phyloP scores from a whole-genome alignment of 2,797 vertebrate genomes.

The Setipinna tenuifilis region DNA sequence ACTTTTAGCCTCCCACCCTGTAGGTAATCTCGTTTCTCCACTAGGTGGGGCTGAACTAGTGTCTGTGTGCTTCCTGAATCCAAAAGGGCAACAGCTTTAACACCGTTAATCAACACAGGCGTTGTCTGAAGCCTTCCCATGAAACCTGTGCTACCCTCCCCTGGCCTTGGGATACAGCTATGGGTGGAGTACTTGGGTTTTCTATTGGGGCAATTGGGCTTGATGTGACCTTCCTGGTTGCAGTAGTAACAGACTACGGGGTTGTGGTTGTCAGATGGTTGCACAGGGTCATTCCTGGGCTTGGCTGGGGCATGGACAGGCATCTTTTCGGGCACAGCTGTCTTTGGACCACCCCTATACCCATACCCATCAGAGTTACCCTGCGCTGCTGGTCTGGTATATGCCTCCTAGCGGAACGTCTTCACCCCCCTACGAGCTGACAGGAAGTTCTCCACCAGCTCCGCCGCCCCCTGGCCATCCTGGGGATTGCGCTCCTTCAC shows the following conservation, averaged over 20 bases:
- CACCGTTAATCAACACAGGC: not conserved
- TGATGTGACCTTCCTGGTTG: not conserved
- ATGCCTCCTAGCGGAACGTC: too few species aligned
- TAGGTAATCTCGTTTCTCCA: not conserved
- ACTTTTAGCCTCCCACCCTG: not conserved
- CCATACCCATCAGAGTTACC: too few species aligned
- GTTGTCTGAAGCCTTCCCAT: not conserved
- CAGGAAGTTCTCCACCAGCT: too few species aligned
- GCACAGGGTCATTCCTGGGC: not conserved
- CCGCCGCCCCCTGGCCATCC: too few species aligned
- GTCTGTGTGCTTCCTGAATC: slow-evolving; percentile 22
- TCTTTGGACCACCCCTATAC: not conserved
- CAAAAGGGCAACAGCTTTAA: not conserved
- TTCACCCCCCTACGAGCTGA: too few species aligned
- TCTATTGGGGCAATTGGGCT: not conserved
- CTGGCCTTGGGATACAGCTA: not conserved
- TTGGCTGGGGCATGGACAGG: not conserved
- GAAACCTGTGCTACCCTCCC: not conserved
- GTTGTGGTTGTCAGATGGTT: not conserved
- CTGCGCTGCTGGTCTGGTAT: too few species aligned
- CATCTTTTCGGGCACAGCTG: not conserved
- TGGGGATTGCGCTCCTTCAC: too few species aligned
- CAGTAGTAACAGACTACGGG: not conserved
- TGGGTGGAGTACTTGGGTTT: not conserved
- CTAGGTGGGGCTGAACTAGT: slow-evolving; percentile 26